Evolutionary conservation across 1,140 invertebrate species (phyloP).

Genomic region (Drosophila mayri): DNA sequence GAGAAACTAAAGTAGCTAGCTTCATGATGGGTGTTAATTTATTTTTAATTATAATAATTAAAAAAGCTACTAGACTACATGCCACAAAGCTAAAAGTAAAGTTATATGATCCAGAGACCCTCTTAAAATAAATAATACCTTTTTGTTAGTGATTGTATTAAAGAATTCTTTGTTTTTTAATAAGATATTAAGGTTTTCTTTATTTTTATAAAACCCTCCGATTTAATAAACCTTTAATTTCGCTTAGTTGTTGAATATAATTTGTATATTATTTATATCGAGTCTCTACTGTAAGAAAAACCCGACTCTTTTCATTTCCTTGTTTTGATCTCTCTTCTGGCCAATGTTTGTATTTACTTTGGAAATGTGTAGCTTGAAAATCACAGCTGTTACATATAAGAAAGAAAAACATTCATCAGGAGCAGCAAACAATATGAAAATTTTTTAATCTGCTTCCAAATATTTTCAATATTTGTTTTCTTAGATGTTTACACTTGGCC

Average conservation of each 20-base stretch:
- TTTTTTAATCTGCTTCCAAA: constrained; percentile 45
- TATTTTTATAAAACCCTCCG: too few relatives aligned
- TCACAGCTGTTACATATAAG: constrained; percentile 38
- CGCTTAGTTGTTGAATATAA: background rate
- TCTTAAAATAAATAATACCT: background rate
- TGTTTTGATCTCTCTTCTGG: constrained; percentile 2
- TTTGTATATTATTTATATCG: too few relatives aligned
- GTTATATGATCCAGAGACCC: background rate
- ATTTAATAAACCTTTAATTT: background rate
- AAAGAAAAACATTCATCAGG: constrained; percentile 48
- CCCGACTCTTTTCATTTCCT: constrained; percentile 8
- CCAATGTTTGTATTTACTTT: constrained; percentile 27
- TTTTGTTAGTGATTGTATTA: too few relatives aligned
- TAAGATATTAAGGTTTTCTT: too few relatives aligned
- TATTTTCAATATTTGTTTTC: constrained; percentile 68
- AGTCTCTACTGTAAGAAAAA: constrained; percentile 22
- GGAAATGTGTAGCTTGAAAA: constrained; percentile 29
- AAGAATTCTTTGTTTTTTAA: too few relatives aligned
- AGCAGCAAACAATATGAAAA: constrained; percentile 16
- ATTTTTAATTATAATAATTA: constrained; percentile 1
- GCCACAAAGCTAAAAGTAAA: too few relatives aligned
- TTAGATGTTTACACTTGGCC: constrained; percentile 59
- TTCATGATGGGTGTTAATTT: background rate
- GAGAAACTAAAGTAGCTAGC: too few relatives aligned
- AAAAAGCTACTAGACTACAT: background rate